A percentile compares a stretch with the other conserved stretches of the same genome.
These are phyloP conservation scores for Acronicta aceris DNA, from an alignment of 2,888 invertebrate species.

Conservation along the genomic window DNA sequence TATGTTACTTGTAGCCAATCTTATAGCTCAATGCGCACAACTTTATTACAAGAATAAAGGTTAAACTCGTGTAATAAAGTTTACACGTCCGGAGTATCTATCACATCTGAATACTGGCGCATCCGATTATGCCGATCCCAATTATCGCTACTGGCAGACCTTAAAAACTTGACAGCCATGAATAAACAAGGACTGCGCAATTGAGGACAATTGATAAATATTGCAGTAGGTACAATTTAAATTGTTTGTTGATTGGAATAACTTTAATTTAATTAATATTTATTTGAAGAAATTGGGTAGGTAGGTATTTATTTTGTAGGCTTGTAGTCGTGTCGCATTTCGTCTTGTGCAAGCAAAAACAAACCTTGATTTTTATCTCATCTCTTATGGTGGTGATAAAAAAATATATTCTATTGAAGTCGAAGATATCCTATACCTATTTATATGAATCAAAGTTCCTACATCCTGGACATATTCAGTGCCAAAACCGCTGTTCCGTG, in stretches of 20 bases:
- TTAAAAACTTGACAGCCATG: constrained; percentile 52
- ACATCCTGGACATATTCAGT: constrained; percentile 7
- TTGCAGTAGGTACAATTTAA: constrained; percentile 39
- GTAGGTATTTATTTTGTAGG: too few relatives aligned
- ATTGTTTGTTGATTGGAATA: constrained; percentile 22
- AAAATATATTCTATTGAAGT: too few relatives aligned
- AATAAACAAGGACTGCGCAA: constrained; percentile 33
- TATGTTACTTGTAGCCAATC: too few relatives aligned
- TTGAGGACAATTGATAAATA: constrained; percentile 54
- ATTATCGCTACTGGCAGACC: constrained; percentile 38
- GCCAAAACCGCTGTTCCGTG: constrained; percentile 11
- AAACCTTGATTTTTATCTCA: too few relatives aligned
- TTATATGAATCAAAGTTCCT: not conserved
- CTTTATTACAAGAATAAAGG: too few relatives aligned
- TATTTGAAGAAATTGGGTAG: constrained; percentile 19
- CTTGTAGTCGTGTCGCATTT: too few relatives aligned
- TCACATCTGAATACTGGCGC: constrained; percentile 6
- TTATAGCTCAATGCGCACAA: too few relatives aligned
- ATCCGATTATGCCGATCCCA: constrained; percentile 28
- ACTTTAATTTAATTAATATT: constrained; percentile 24
- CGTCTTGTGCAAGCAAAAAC: too few relatives aligned
- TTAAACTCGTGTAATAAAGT: too few relatives aligned
- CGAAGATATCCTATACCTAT: too few relatives aligned
- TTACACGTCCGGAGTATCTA: too few relatives aligned
- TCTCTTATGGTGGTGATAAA: too few relatives aligned